Evolutionary conservation across 2,797 vertebrate species (phyloP).

Genomic region (Spinus pinus): DNA sequence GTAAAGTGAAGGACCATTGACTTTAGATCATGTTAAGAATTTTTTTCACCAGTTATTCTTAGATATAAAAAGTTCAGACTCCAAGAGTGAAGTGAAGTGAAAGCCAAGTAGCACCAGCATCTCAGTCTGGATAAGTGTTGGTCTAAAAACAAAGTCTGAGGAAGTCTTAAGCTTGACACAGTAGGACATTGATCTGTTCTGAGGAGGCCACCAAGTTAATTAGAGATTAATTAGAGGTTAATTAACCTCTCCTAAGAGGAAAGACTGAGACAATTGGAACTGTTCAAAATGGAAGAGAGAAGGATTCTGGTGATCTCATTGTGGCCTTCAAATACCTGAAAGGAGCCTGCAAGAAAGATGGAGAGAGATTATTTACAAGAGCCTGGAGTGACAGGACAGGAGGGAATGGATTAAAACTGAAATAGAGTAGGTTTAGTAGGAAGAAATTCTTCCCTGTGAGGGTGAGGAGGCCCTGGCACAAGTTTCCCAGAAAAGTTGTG

Average conservation of each 20-base stretch:
- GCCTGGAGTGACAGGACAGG: background rate
- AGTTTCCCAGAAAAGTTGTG: background rate
- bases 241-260: background rate
- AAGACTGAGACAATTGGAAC: background rate
- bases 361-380: background rate
- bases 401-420: background rate
- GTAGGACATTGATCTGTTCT: background rate
- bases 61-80: background rate
- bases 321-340: background rate
- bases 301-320: background rate
- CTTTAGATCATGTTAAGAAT: rapidly evolving
- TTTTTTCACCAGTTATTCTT: background rate
- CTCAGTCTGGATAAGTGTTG: background rate
- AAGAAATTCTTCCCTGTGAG: background rate
- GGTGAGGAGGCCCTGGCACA: background rate
- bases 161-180: background rate
- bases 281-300: background rate
- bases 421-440: background rate
- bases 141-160: background rate
- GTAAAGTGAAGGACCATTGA: background rate
- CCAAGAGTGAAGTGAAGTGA: background rate
- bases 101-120: background rate
- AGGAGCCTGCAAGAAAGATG: background rate
- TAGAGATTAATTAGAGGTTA: background rate
- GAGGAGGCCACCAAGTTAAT: background rate